Conservation (phyloP, 2,797 vertebrate genomes). For the Clarias pachynema region DNA sequence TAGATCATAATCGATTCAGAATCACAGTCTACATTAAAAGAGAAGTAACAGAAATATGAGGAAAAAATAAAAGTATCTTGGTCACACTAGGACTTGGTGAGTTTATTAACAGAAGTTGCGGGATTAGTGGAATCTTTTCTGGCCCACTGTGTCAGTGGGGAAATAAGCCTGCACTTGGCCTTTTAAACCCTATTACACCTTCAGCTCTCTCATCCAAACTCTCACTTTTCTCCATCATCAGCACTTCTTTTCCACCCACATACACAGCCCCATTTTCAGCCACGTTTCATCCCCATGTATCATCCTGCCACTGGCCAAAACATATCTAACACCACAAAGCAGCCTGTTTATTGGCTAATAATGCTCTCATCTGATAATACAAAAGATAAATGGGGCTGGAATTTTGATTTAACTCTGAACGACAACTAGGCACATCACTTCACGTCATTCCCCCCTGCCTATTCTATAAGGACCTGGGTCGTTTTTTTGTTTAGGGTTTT, state of each 20-base stretch:
- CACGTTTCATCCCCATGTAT: conserved; percentile 61
- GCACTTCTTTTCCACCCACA: conserved; percentile 58
- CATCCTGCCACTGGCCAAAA: conserved; percentile 55
- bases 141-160: conserved; percentile 25
- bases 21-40: background rate
- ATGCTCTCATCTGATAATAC: conserved; percentile 55
- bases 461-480: background rate
- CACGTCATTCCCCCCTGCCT: background rate
- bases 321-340: conserved; percentile 41
- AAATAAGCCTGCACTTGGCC: conserved; percentile 70
- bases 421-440: conserved; percentile 3
- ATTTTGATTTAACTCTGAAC: conserved; percentile 38
- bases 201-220: conserved; percentile 51
- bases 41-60: background rate
- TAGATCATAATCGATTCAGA: background rate
- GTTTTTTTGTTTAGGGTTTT: background rate
- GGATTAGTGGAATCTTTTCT: conserved; percentile 34
- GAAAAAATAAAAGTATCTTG: background rate
- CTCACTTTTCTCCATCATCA: conserved; percentile 52
- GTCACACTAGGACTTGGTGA: background rate
- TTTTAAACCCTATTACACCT: conserved; percentile 51
- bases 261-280: conserved; percentile 71
- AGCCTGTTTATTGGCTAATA: conserved; percentile 44
- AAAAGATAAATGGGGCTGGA: conserved; percentile 42
- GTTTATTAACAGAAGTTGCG: conserved; percentile 27